A percentile compares a stretch with the other conserved stretches of the same genome.
Evolutionary conservation across 1,140 invertebrate species (phyloP).

Genomic region (Pentalonia nigronervosa): DNA sequence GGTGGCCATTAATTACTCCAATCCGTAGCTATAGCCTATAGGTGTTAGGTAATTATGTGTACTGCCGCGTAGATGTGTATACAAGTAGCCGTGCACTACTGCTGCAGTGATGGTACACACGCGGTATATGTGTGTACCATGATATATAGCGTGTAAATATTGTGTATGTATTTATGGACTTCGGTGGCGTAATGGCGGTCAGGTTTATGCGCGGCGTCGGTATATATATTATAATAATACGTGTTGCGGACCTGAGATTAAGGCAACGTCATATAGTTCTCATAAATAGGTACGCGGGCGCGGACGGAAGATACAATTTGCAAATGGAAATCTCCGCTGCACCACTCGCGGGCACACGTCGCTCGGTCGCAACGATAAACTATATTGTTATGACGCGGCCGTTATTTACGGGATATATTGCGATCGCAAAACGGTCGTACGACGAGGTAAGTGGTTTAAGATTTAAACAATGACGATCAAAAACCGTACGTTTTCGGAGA

Average conservation of each 20-base stretch:
- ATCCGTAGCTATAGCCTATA: neutral
- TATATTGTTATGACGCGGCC: neutral
- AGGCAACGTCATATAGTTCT: neutral
- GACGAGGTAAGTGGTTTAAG: no score
- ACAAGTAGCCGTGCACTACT: neutral
- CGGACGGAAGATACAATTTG: conserved; percentile 18
- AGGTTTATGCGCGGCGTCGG: neutral
- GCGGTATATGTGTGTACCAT: neutral
- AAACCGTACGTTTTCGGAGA: no score
- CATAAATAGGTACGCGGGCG: neutral
- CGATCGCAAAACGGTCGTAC: neutral
- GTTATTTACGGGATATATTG: neutral
- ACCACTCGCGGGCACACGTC: neutral
- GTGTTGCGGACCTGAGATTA: neutral
- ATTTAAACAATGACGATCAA: no score
- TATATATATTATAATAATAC: neutral
- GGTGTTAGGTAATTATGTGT: neutral
- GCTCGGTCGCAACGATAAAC: neutral
- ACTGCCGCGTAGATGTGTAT: neutral
- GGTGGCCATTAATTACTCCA: neutral
- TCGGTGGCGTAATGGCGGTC: neutral
- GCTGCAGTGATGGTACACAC: neutral
- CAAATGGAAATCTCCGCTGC: conserved; percentile 15
- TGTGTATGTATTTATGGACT: neutral
- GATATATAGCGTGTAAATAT: neutral